Percentiles rank a stretch among this genome's conserved stretches.
Evolutionary conservation across 2,797 vertebrate genomes (phyloP).

Genomic region (Myotis daubentonii): DNA sequence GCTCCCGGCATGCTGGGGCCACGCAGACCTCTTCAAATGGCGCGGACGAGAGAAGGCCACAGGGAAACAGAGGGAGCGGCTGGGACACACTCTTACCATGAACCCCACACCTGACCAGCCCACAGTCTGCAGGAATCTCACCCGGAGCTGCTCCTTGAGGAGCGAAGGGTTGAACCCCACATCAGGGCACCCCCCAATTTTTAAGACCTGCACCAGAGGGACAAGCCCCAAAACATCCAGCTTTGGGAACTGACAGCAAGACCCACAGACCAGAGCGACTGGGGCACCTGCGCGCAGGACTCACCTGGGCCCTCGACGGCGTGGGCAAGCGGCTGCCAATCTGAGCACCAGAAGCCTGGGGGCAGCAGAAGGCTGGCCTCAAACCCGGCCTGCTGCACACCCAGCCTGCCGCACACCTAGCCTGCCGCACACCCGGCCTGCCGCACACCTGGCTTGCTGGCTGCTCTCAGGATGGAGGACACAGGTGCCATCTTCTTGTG

Average conservation of each 20-base stretch:
- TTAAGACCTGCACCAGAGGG: background rate
- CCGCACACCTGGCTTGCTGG: no score
- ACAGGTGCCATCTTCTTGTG: no score
- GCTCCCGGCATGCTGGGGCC: no score
- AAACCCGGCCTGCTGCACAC: no score
- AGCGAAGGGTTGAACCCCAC: no score
- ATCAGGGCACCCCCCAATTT: background rate
- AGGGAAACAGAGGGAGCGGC: no score
- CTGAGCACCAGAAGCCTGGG: no score
- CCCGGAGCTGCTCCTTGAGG: background rate
- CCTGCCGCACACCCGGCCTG: no score
- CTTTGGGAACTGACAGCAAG: background rate
- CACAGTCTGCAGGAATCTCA: background rate
- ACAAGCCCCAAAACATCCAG: background rate
- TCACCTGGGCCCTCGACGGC: background rate
- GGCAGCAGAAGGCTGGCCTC: no score
- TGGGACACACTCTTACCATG: background rate
- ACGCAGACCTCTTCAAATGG: no score
- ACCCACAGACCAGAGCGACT: background rate
- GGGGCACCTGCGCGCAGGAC: background rate
- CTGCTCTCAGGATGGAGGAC: no score
- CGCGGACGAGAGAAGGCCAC: background rate
- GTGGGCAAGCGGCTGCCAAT: background rate
- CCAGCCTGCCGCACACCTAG: no score
- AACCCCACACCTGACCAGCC: background rate